Base-by-base conservation (phyloP, 2,888 invertebrate genomes). In the Microdon myrmicae region DNA sequence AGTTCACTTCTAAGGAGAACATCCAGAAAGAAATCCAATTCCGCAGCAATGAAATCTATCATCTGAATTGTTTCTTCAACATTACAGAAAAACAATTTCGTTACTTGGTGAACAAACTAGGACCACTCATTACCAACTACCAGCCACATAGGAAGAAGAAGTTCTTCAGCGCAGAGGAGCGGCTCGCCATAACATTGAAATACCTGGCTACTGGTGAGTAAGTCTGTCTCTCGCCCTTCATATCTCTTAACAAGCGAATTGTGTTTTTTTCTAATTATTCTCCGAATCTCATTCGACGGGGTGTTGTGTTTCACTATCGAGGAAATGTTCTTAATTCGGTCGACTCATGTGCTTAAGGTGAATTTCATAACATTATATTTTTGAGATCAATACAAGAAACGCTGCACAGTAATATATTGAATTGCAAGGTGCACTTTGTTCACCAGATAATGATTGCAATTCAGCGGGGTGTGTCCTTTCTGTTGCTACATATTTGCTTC, bases 11-110 rank as follows among this genome's bases (percentile, higher is more conserved):
- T 48, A 75, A 75, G 51, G 77, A 77, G 59, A 77, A 77, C 49
- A 67, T 78, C 44, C 71, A 75, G 1, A 75, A 75, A 25, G 78
- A 77, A 44, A 69, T 76, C 45, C 74, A 75, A 68, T 74, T 75
- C 43, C 76, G 76, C 39, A 75, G 72, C 56, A 75, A 76, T 23
- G 78, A 77, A 61, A 74, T 73, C 55, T 78, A 76, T 49, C 75
- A 78, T 68, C 71, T 77, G 56, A 77, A 77, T 71, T 74, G 74
- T 55, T 78, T 76, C 67, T 76, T 77, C 58, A 74, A 75, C 67
- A 78, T 78, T 66, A 76, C 77, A n/a, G 77, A 77, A 43, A 72
- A 74, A 53, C 78, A 78, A 51, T 78, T 78, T 68, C 72, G 75
- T n/a, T 73, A 73, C 69, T 70, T 78, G 60, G 77, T 78, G 10